Base-by-base conservation (phyloP, 2,888 invertebrate genomes). In the Drosophila eohydei region DNA sequence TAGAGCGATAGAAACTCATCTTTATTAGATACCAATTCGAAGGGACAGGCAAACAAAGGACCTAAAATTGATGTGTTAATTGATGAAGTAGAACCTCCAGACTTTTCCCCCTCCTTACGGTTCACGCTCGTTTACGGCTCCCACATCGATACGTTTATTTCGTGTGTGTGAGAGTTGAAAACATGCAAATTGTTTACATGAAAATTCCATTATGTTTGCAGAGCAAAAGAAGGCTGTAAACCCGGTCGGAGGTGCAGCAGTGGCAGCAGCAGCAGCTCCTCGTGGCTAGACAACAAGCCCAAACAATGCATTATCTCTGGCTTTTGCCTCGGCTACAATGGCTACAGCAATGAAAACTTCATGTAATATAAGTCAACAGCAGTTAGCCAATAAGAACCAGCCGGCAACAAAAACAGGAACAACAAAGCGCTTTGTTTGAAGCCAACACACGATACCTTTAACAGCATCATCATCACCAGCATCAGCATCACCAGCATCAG, bases 101-200 rank as follows among this genome's bases (percentile, higher is more conserved):
- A 11, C 26, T 8, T 7, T 26, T 21, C 32, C 54, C 28, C 21
- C 0, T 0, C 30, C 32, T 11, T 2, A 3, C 32, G 3, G 36
- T 11, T 52, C 36, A 50, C 12, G 14, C n/a, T 69, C 32, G 43
- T 32, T 48, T 38, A 38, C 38, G 4, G 21, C 41, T 60, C 26
- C 50, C 48, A 54, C 40, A 38, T 54, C n/a, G 11, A 40, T 26
- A n/a, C 28, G 41, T 60, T 14, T 48, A 36, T 11, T 44, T n/a
- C 28, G 11, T 30, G 7, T 7, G 40, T 38, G 21, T 40, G 30
- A 6, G 48, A 78, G 83, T 57, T 76, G 70, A 83, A 82, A 84
- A 82, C 80, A 89, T 79, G 90, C 74, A 88, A 89, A 84, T 79
- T 84, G 90, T 69, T 88, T 88, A 84, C 83, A 89, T 79, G 90